Base-by-base conservation (phyloP, 2,797 vertebrate species). In the Myotis findleyi region DNA sequence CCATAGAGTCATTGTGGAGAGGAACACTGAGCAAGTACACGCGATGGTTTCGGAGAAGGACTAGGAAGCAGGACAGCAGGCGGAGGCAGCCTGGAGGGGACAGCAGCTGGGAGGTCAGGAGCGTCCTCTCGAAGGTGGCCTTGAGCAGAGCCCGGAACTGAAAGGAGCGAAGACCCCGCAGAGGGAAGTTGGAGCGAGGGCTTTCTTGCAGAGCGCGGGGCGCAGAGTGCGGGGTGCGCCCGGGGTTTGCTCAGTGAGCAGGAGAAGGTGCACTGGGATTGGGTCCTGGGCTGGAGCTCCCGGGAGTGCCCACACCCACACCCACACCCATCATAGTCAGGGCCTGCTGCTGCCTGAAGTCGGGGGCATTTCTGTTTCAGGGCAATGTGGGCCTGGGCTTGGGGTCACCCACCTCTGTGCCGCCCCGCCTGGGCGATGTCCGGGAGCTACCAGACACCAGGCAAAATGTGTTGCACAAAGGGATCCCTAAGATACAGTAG, bases 371-470 rank as follows among this genome's bases (percentile, higher is more conserved):
- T 66, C 47, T 49, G 30, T 44, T 53, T 66, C 27, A 53, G 3
- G 7, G 25, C 57, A 36, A 1, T 7, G 4, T 49, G 20, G 30
- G 20, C 10, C n/a, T 14, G 41, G 17, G 10, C 3, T 0, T 2
- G 11, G 21, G 4, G 20, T 25, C 3, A n/a, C 14, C 62, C 11
- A 27, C 7, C 41, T 38, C 13, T 33, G 13, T 30, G 18, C 23
- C 3, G 23, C n/a, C 47, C 3, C 27, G 10, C 49, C 38, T 49
- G 6, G 1, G 8, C 8, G 21, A 23, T 36, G 7, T 59, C 53
- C 9, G 21, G 27, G 20, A 57, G 21, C 41, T 33, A 21, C 3
- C 7, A 66, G 7, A 59, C 38, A 41, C 5, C 10, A 30, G n/a
- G 49, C 79, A 86, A 59, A 49, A 20, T 3, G 7, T 36, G 30